phyloP scores from a whole-genome alignment of 1,140 invertebrate species.

The Chrysopa pallens region DNA sequence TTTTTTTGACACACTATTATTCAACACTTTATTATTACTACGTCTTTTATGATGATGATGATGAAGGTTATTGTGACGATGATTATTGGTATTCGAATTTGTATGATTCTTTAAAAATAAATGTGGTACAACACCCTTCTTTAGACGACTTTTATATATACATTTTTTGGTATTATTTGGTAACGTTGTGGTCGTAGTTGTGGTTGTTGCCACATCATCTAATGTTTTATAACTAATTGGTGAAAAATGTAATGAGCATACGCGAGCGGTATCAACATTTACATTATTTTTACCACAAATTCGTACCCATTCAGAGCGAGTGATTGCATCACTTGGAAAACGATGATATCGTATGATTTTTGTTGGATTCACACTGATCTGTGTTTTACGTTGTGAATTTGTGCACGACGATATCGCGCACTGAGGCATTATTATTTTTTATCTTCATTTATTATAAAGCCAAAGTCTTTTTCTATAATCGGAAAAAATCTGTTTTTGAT shows the following conservation, averaged over 20 bases:
- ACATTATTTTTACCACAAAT: slow-evolving; percentile 29
- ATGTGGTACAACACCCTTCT: not conserved
- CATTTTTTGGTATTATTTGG: too few relatives aligned
- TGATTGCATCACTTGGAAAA: slow-evolving; percentile 32
- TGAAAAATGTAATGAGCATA: slow-evolving; percentile 36
- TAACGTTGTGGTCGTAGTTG: too few relatives aligned
- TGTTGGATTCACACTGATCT: slow-evolving; percentile 21
- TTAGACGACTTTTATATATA: not conserved
- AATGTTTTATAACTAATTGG: too few relatives aligned
- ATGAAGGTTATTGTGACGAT: too few relatives aligned
- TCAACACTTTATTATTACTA: too few relatives aligned
- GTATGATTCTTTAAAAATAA: not conserved
- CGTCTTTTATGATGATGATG: too few relatives aligned
- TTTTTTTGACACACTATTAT: too few relatives aligned
- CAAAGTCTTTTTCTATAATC: too few relatives aligned
- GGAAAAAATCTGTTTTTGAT: too few relatives aligned
- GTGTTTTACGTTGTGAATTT: slow-evolving; percentile 35
- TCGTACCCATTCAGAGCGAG: slow-evolving; percentile 29
- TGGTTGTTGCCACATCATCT: too few relatives aligned
- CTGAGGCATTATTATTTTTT: slow-evolving; percentile 28
- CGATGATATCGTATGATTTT: slow-evolving; percentile 30
- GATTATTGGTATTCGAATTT: too few relatives aligned
- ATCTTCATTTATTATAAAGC: not conserved
- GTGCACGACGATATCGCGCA: slow-evolving; percentile 35
- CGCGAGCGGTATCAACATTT: slow-evolving; percentile 34